A percentile compares a stretch with the other conserved stretches of the same genome.
phyloP scores from a whole-genome alignment of 2,113 vertebrate genomes.

The Aleadryas rufinucha region DNA sequence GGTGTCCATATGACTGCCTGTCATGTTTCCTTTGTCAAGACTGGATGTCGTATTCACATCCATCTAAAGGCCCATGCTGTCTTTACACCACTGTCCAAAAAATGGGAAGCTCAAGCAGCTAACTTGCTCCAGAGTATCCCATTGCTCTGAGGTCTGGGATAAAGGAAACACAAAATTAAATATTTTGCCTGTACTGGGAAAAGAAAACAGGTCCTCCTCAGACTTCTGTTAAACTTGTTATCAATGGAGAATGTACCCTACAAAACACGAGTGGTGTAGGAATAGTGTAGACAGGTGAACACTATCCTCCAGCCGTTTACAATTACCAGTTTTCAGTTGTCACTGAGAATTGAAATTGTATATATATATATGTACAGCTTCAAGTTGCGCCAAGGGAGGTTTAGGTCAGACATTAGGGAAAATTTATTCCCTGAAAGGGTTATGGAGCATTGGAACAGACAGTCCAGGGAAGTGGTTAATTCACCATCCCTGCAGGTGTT shows the following conservation, averaged over 20 bases:
- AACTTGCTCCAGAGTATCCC: neutral
- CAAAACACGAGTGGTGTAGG: neutral
- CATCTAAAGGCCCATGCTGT: neutral
- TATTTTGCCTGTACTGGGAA: neutral
- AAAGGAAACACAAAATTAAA: neutral
- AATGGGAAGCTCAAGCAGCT: neutral
- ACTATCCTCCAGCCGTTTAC: neutral
- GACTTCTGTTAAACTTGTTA: neutral
- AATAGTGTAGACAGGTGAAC: neutral
- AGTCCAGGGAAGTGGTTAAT: neutral
- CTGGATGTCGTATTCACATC: neutral
- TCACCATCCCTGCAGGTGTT: neutral
- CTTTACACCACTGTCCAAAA: neutral
- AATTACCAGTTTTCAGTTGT: neutral
- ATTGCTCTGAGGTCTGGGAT: neutral
- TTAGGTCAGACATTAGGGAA: neutral
- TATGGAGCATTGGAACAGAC: neutral
- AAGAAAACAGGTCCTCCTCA: neutral
- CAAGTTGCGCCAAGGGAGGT: rapidly evolving
- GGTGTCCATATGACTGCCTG: neutral
- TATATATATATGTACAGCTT: neutral
- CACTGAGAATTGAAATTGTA: neutral
- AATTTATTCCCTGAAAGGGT: neutral
- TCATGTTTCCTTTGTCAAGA: neutral
- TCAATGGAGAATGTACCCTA: neutral